A percentile compares a stretch with the other conserved stretches of the same genome.
Evolutionary conservation across 2,888 invertebrate species (phyloP).

Genomic region (Noctua pronuba): DNA sequence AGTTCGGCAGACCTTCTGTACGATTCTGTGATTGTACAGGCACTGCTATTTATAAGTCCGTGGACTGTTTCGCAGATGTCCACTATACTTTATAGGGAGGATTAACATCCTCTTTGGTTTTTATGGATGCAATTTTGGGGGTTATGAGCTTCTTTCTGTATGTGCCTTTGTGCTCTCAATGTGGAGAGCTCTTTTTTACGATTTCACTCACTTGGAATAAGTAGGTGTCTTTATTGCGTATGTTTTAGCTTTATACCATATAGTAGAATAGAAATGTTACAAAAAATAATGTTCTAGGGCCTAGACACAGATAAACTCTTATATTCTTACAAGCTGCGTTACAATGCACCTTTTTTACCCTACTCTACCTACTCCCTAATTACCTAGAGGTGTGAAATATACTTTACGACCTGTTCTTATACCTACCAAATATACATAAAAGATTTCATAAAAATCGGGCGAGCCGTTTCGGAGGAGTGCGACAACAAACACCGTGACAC

Average conservation of each 20-base stretch:
- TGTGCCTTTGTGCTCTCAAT: conserved; percentile 16
- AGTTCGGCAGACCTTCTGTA: background rate
- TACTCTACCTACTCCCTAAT: no score
- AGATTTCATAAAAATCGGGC: no score
- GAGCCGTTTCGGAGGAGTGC: no score
- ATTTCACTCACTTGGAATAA: background rate
- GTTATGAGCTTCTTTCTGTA: conserved; percentile 8
- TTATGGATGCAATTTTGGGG: conserved; percentile 38
- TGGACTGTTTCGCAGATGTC: conserved; percentile 45
- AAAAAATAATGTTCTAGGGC: background rate
- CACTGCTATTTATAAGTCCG: conserved; percentile 23
- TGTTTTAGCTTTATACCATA: background rate
- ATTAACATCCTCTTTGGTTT: conserved; percentile 42
- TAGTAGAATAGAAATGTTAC: background rate
- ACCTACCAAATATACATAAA: no score
- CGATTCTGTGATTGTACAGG: background rate
- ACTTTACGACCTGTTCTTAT: no score
- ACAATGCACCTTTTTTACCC: no score
- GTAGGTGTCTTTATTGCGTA: conserved; percentile 16
- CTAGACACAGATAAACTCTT: background rate
- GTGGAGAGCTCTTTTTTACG: conserved; percentile 24
- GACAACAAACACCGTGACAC: no score
- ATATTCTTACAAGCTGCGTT: no score
- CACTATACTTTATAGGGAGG: conserved; percentile 32
- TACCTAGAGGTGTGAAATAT: no score